Base-by-base conservation (phyloP, 2,888 invertebrate genomes). In the Slavum lentiscoides region DNA sequence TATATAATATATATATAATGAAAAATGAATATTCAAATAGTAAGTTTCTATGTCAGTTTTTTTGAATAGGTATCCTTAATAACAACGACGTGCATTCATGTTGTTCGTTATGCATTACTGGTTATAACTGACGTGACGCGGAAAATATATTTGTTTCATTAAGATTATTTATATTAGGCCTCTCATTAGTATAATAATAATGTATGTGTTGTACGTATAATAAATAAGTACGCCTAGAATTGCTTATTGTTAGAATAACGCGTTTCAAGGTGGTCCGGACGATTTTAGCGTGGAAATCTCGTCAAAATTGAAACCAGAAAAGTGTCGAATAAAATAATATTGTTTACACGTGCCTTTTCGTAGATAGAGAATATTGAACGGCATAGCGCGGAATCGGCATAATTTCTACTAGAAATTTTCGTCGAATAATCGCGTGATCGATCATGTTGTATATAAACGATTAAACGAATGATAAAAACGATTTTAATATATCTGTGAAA, bases 111-210 rank as follows among this genome's bases (percentile, higher is more conserved):
- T 68, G 67, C 75, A 68, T 76, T 76, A 49, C 67, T n/a, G 75
- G 75, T 76, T 49, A 7, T 75, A 43, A 68, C 75, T 59, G 59
- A 76, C 75, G 67, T 68, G 75, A 76, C 75, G 75, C 58, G n/a
- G 75, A 76, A 76, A 76, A 76, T 76, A 76, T 76, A 68, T 76
- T 76, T 68, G 75, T 76, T 76, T 76, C 75, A 68, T 76, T 68
- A 76, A 76, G 59, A 76, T 76, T 76, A 75, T 75, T 75, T 75
- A 76, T 68, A 76, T 76, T 76, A 68, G 75, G 75, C 39, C 75
- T 76, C 75, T 76, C 75, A 76, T 76, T 76, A 76, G 75, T 76
- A 68, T 68, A 76, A 76, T 67, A 43, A 75, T 19, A 55, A 55
- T 19, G 19, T 68, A 68, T 49, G 39, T 58, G 17, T 19, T 23